These are phyloP conservation scores for Drosophila mercatorum DNA, from an alignment of 2,888 invertebrate genomes.

Conservation along the genomic window DNA sequence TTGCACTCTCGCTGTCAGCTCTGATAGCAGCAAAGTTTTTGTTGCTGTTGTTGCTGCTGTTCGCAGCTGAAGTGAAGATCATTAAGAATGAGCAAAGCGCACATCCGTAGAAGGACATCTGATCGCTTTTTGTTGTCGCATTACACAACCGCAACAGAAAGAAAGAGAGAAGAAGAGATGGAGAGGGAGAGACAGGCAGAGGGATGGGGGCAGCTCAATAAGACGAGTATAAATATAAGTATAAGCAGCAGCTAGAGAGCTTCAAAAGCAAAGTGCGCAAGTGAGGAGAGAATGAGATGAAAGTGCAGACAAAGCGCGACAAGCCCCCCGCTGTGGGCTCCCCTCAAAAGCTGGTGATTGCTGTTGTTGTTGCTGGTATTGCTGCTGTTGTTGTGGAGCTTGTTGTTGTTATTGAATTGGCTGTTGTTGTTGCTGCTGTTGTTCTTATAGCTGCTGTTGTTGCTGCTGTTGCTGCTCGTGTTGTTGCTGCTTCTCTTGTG, in stretches of 20 bases:
- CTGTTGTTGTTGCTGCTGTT: conserved; percentile 29
- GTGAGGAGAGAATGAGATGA: conserved; percentile 55
- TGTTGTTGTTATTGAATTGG: neutral
- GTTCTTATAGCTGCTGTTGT: conserved; percentile 10
- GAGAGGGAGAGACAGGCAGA: neutral
- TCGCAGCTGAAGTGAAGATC: conserved; percentile 58
- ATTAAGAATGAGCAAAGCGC: conserved; percentile 72
- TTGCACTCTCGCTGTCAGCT: conserved; percentile 25
- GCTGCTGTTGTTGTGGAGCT: conserved; percentile 17
- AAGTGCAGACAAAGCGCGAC: conserved; percentile 67
- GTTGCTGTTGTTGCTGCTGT: conserved; percentile 12
- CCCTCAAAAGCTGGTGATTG: conserved; percentile 38
- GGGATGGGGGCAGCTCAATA: neutral
- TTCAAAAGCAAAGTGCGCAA: conserved; percentile 43
- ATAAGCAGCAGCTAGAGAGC: conserved; percentile 26
- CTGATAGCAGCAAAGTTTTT: conserved; percentile 5
- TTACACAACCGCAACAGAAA: conserved; percentile 68
- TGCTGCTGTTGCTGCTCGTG: conserved; percentile 24
- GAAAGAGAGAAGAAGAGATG: neutral
- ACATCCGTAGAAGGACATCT: conserved; percentile 83
- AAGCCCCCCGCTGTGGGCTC: conserved; percentile 37
- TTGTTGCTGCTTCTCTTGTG: conserved; percentile 46
- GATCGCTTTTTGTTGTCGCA: conserved; percentile 79
- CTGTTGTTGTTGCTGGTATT: conserved; percentile 23
- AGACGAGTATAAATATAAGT: conserved; percentile 22